These are phyloP conservation scores for Vipera ursinii DNA, from an alignment of 2,797 vertebrate genomes.

Conservation along the genomic window DNA sequence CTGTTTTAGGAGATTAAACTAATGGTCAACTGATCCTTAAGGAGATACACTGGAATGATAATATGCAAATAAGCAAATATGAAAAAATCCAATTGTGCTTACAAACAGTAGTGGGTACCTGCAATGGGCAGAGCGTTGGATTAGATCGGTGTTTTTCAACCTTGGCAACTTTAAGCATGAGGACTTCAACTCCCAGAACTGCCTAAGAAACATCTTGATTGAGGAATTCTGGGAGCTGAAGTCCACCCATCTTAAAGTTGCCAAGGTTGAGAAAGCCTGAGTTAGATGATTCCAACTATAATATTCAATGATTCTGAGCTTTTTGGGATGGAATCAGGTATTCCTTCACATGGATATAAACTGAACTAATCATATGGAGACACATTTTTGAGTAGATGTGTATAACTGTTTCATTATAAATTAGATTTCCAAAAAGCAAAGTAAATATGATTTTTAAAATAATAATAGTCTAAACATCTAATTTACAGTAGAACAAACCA, in stretches of 20 bases:
- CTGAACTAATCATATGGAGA: background rate
- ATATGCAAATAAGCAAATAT: background rate
- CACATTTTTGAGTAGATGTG: background rate
- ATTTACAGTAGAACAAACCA: background rate
- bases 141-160: background rate
- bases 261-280: background rate
- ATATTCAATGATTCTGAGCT: background rate
- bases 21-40: background rate
- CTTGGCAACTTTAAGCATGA: background rate
- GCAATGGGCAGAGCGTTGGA: background rate
- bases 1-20: background rate
- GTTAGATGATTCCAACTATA: background rate
- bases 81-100: background rate
- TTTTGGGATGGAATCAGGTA: background rate
- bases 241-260: background rate
- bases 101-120: background rate
- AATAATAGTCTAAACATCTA: background rate
- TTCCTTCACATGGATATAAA: background rate
- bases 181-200: background rate
- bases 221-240: background rate
- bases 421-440: background rate
- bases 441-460: background rate
- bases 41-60: background rate
- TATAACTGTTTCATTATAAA: background rate
- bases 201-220: background rate